Evolutionary conservation across 2,797 vertebrate species (phyloP).

Genomic region (Pelochelys cantorii): DNA sequence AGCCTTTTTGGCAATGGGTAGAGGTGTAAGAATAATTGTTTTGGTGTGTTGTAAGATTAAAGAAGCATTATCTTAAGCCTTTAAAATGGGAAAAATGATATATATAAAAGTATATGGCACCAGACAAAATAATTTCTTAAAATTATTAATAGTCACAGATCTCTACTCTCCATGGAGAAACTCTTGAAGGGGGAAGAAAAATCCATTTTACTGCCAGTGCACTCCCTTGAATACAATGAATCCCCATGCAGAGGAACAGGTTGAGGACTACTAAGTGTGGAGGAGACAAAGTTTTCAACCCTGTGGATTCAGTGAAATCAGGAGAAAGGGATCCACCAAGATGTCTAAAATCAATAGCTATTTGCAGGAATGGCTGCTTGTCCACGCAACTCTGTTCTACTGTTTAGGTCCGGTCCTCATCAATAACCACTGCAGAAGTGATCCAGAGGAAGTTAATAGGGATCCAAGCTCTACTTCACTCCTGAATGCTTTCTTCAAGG

Average conservation of each 20-base stretch:
- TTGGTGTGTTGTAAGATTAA: not conserved
- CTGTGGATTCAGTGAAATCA: not conserved
- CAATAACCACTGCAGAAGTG: not conserved
- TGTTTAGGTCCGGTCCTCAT: not conserved
- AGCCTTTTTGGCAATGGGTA: not conserved
- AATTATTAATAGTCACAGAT: not conserved
- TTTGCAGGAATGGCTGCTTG: not conserved
- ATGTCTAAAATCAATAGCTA: not conserved
- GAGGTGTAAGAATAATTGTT: not conserved
- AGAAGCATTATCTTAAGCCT: not conserved
- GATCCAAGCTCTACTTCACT: not conserved
- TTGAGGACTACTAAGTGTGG: not conserved
- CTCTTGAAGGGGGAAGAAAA: not conserved
- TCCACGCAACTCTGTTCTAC: not conserved
- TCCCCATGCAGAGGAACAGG: not conserved
- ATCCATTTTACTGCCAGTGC: not conserved
- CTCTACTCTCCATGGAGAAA: not conserved
- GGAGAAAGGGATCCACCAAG: rapidly evolving
- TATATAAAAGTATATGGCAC: not conserved
- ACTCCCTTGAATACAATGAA: not conserved
- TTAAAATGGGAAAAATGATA: not conserved
- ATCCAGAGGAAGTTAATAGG: not conserved
- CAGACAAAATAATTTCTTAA: not conserved
- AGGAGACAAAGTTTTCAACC: not conserved
- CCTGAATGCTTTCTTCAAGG: not conserved